Percentiles rank a stretch among this genome's conserved stretches.
phyloP scores from a whole-genome alignment of 2,797 vertebrate genomes.

The Psittacula echo region DNA sequence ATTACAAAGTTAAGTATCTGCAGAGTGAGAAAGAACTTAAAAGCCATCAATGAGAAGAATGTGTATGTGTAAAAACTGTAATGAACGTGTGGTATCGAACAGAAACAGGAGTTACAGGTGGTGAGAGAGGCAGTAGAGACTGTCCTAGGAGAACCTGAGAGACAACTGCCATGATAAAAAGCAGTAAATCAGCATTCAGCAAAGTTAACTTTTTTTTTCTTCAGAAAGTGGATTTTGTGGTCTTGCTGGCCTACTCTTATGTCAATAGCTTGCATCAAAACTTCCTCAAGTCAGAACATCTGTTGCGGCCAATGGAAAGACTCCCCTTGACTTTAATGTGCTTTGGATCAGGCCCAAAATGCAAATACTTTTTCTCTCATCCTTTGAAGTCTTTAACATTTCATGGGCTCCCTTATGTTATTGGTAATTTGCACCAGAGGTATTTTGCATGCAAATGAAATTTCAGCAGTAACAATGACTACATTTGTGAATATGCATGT shows the following conservation, averaged over 20 bases:
- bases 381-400: conserved; percentile 69
- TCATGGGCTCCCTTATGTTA: conserved; percentile 65
- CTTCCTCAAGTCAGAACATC: conserved; percentile 62
- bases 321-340: conserved; percentile 59
- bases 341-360: conserved; percentile 65
- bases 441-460: conserved; percentile 69
- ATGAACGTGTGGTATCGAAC: background rate
- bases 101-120: background rate
- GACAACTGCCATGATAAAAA: background rate
- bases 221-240: conserved; percentile 43
- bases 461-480: background rate
- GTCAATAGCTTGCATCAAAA: conserved; percentile 56
- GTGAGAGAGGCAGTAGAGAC: background rate
- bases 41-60: background rate
- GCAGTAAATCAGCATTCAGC: background rate
- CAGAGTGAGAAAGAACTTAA: background rate
- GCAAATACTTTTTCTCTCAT: conserved; percentile 63
- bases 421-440: conserved; percentile 58
- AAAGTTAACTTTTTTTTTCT: background rate
- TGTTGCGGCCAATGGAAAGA: conserved; percentile 45
- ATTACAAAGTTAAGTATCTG: background rate
- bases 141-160: background rate
- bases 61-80: background rate
- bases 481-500: conserved; percentile 1
- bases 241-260: conserved; percentile 35